Conservation (phyloP, 2,888 invertebrate species). For the Pegoplata infirma region DNA sequence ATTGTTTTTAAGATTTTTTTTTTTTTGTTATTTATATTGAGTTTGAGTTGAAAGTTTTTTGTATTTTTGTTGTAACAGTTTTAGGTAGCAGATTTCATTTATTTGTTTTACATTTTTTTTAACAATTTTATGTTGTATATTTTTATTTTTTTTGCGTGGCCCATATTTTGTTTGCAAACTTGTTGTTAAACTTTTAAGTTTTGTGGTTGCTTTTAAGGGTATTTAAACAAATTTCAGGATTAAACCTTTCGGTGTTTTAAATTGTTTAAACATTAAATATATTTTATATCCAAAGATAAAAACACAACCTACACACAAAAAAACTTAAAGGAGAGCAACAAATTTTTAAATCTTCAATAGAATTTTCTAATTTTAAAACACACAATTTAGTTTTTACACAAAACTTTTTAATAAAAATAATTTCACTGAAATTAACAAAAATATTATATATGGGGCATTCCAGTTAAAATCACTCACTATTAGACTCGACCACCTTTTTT, state of each 20-base stretch:
- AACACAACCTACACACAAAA: no score
- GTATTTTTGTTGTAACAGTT: slow-evolving; percentile 24
- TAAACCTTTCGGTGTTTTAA: neutral
- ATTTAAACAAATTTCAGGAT: slow-evolving; percentile 29
- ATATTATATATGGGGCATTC: no score
- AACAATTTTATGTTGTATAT: neutral
- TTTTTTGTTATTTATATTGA: slow-evolving; percentile 24
- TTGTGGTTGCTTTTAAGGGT: slow-evolving; percentile 40
- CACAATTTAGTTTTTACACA: no score
- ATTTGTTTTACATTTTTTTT: slow-evolving; percentile 26
- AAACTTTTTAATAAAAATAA: no score
- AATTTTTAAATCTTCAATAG: no score
- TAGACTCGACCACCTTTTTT: no score
- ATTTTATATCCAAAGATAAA: no score
- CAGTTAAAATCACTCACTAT: no score
- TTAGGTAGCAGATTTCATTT: slow-evolving; percentile 47
- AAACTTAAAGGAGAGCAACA: no score
- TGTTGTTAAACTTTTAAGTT: slow-evolving; percentile 46
- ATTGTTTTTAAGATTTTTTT: slow-evolving; percentile 55
- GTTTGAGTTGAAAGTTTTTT: slow-evolving; percentile 24
- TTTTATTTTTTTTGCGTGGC: slow-evolving; percentile 22
- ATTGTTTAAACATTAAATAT: slow-evolving; percentile 16
- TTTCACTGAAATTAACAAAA: no score
- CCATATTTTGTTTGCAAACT: slow-evolving; percentile 23
- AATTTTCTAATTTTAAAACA: no score